These are phyloP conservation scores for Sycophila texana DNA, from an alignment of 2,888 invertebrate species.

Conservation along the genomic window DNA sequence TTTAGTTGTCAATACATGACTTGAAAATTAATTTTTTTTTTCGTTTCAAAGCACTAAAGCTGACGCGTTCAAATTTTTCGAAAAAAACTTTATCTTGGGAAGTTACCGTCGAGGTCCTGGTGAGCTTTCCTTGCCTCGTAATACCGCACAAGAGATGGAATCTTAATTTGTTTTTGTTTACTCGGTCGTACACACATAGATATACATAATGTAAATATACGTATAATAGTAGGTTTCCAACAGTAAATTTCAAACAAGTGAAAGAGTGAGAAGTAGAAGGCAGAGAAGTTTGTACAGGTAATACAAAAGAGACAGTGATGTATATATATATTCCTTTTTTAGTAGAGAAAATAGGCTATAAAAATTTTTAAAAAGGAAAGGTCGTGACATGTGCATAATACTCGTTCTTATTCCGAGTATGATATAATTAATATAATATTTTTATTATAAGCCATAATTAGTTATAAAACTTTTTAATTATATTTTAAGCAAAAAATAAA, in stretches of 20 bases:
- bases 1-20: too few species aligned
- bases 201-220: conserved; percentile 38
- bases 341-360: conserved; percentile 4
- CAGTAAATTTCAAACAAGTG: conserved; percentile 54
- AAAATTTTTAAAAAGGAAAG: too few species aligned
- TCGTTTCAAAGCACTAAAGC: too few species aligned
- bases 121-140: too few species aligned
- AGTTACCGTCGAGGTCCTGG: background rate
- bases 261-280: conserved; percentile 74
- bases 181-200: conserved; percentile 22
- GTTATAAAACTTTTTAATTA: too few species aligned
- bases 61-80: too few species aligned
- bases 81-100: too few species aligned
- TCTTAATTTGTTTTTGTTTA: conserved; percentile 45
- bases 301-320: conserved; percentile 50
- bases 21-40: too few species aligned
- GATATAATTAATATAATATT: background rate
- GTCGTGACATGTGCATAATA: background rate
- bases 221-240: conserved; percentile 41
- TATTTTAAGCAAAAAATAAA: too few species aligned
- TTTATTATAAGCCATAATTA: background rate
- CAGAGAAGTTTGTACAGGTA: conserved; percentile 52
- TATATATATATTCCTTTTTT: conserved; percentile 28
- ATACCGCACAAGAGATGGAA: background rate
- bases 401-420: background rate